Evolutionary conservation across 2,888 invertebrate species (phyloP).

Genomic region (Alsophila aescularia): DNA sequence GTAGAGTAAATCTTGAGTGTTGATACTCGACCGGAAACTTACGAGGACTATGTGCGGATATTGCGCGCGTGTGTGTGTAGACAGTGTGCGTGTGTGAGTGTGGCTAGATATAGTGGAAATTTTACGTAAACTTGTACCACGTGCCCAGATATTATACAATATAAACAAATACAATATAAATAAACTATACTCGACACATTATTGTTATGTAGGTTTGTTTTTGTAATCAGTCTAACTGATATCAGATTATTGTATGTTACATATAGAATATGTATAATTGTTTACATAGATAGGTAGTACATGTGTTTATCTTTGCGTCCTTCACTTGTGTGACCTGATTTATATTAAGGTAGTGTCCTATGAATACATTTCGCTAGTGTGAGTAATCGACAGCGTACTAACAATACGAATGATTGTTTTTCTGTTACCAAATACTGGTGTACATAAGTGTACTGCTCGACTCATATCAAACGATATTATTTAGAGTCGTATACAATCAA

Average conservation of each 20-base stretch:
- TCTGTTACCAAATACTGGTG: constrained; percentile 26
- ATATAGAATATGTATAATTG: constrained; percentile 57
- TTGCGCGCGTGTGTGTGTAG: constrained; percentile 32
- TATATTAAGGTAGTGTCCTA: constrained; percentile 79
- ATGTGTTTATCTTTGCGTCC: constrained; percentile 61
- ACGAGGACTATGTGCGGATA: constrained; percentile 10
- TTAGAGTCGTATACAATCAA: too few relatives aligned
- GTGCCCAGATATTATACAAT: constrained; percentile 53
- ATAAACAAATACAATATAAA: constrained; percentile 25
- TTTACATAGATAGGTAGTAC: constrained; percentile 52
- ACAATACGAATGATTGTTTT: constrained; percentile 9
- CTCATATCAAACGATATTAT: constrained; percentile 17
- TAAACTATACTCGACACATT: constrained; percentile 32
- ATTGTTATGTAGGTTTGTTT: constrained; percentile 45
- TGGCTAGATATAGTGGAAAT: constrained; percentile 57
- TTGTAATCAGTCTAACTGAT: constrained; percentile 58
- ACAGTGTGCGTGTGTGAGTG: constrained; percentile 40
- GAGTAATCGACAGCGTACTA: constrained; percentile 53
- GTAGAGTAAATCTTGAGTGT: constrained; percentile 13
- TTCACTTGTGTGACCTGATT: constrained; percentile 84
- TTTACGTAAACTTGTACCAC: constrained; percentile 56
- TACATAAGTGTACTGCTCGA: constrained; percentile 15
- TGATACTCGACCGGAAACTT: constrained; percentile 39
- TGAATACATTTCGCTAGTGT: constrained; percentile 57
- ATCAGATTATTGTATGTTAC: constrained; percentile 53